phyloP scores from a whole-genome alignment of 2,113 vertebrate species.

The Fulmarus glacialis region DNA sequence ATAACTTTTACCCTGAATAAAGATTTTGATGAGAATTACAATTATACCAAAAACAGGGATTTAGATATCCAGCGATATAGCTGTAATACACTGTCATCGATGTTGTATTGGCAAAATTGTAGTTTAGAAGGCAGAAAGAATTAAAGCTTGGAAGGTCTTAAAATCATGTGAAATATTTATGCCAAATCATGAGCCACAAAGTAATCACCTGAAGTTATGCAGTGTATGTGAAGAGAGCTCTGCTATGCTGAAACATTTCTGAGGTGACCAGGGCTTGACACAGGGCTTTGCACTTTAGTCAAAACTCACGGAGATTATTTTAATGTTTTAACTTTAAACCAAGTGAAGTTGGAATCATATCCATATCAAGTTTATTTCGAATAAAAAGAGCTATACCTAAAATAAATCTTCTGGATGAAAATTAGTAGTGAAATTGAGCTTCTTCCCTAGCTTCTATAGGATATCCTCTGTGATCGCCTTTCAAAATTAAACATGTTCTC shows the following conservation, averaged over 20 bases:
- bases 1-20: conserved; percentile 16
- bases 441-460: background rate
- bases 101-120: background rate
- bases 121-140: conserved; percentile 1
- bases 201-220: background rate
- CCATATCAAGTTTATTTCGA: background rate
- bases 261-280: background rate
- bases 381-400: background rate
- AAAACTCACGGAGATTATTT: background rate
- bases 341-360: background rate
- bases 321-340: background rate
- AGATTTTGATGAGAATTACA: conserved; percentile 11
- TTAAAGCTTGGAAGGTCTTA: background rate
- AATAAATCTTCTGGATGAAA: background rate
- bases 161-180: background rate
- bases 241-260: background rate
- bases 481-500: background rate
- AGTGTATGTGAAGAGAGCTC: background rate
- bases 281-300: background rate
- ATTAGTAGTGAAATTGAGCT: background rate
- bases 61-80: background rate
- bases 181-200: conserved; percentile 28
- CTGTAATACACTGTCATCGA: background rate
- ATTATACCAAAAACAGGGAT: background rate
- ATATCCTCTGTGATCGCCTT: background rate